Percentiles rank a stretch among this genome's conserved stretches.
These are phyloP conservation scores for Mycteria americana DNA, from an alignment of 2,797 vertebrate genomes.

Conservation along the genomic window DNA sequence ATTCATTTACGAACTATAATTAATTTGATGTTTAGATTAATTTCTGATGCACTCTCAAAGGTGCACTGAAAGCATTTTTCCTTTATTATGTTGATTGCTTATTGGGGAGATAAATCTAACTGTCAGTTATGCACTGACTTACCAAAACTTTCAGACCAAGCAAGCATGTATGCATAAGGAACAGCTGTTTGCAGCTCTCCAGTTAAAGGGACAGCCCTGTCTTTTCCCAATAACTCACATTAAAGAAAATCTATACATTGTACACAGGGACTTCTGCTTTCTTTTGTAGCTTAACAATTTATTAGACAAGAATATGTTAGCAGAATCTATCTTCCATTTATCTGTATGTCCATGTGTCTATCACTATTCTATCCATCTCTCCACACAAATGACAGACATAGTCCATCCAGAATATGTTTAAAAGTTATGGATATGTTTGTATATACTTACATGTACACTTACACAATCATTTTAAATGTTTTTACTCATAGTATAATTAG, in stretches of 20 bases:
- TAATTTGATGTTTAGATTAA: constrained; percentile 81
- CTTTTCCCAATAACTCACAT: constrained; percentile 10
- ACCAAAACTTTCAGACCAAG: constrained; percentile 73
- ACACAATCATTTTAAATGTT: neutral
- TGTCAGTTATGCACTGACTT: constrained; percentile 76
- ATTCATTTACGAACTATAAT: constrained; percentile 79
- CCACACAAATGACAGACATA: neutral
- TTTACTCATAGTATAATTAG: neutral
- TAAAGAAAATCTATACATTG: constrained; percentile 25
- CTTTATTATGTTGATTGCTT: constrained; percentile 79
- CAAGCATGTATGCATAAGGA: constrained; percentile 68
- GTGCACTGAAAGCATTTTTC: constrained; percentile 78
- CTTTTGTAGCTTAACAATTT: constrained; percentile 45
- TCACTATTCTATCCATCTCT: neutral
- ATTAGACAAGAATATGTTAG: constrained; percentile 19
- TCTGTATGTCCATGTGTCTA: neutral
- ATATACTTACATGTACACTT: neutral
- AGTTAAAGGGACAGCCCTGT: constrained; percentile 56
- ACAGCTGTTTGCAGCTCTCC: constrained; percentile 53
- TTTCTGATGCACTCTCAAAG: constrained; percentile 79
- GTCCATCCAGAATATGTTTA: neutral
- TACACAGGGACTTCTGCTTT: neutral
- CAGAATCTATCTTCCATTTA: constrained; percentile 2
- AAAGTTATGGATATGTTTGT: neutral
- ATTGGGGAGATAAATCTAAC: constrained; percentile 78